A percentile compares a stretch with the other conserved stretches of the same genome.
Conservation (phyloP, 1,140 invertebrate genomes). For the Microplitis demolitor region DNA sequence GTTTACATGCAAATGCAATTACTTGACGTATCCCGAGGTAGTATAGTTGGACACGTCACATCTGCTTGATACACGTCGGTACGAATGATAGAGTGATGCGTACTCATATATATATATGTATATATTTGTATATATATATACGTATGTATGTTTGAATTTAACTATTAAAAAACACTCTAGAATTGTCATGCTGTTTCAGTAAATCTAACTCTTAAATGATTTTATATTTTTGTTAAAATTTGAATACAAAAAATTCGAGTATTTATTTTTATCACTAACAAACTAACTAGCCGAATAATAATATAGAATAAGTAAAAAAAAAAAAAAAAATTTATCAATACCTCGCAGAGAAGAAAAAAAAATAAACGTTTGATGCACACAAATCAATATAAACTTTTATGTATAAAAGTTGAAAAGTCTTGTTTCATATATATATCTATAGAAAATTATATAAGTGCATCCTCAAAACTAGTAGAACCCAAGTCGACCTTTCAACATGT, state of each 20-base stretch:
- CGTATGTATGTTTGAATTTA: neutral
- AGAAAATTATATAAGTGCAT: constrained; percentile 29
- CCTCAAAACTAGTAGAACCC: neutral
- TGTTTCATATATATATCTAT: neutral
- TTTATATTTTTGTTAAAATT: too few relatives aligned
- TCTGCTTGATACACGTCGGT: constrained; percentile 15
- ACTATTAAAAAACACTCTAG: neutral
- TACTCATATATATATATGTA: constrained; percentile 27
- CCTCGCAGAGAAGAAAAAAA: too few relatives aligned
- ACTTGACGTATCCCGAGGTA: constrained; percentile 35
- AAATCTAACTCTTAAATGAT: too few relatives aligned
- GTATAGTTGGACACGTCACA: constrained; percentile 31
- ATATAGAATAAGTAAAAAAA: too few relatives aligned
- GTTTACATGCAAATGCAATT: constrained; percentile 48
- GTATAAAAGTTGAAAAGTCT: constrained; percentile 29
- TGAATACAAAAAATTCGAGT: too few relatives aligned
- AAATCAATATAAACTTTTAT: constrained; percentile 23
- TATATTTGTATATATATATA: constrained; percentile 24
- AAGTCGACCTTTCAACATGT: constrained; percentile 1
- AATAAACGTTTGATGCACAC: constrained; percentile 13
- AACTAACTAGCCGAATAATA: too few relatives aligned
- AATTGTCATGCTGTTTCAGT: too few relatives aligned
- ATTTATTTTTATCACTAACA: too few relatives aligned
- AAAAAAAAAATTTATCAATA: too few relatives aligned
- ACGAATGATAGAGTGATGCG: constrained; percentile 35